Conservation (phyloP, 2,113 vertebrate species). For the Todiramphus chloris region DNA sequence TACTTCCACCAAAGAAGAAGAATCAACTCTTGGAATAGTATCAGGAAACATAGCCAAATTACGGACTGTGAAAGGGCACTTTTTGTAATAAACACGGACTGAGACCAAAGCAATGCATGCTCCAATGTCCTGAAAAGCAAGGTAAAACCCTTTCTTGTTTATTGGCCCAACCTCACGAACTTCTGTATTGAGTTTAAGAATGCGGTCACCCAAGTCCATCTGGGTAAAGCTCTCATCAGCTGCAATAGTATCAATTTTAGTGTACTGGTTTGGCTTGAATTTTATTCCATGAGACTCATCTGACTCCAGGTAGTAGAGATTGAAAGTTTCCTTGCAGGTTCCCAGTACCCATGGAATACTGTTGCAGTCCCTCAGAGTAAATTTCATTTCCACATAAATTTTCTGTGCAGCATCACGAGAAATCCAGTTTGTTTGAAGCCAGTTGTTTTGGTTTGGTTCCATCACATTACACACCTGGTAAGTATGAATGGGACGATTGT, state of each 20-base stretch:
- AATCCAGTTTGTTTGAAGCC: constrained; percentile 95
- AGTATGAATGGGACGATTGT: constrained; percentile 93
- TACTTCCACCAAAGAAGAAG: constrained; percentile 94
- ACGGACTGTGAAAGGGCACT: constrained; percentile 91
- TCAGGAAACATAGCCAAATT: constrained; percentile 94
- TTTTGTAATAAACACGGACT: constrained; percentile 93
- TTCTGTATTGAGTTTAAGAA: constrained; percentile 95
- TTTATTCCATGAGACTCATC: constrained; percentile 89
- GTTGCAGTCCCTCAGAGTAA: constrained; percentile 95
- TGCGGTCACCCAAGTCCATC: constrained; percentile 95
- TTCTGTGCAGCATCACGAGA: constrained; percentile 93
- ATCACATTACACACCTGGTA: constrained; percentile 97
- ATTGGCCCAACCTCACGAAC: constrained; percentile 93
- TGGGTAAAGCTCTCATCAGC: constrained; percentile 97
- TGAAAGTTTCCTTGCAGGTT: constrained; percentile 97
- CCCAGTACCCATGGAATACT: constrained; percentile 96
- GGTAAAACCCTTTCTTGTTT: constrained; percentile 90
- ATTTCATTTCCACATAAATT: constrained; percentile 94
- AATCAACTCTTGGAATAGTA: constrained; percentile 93
- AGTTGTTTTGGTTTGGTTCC: constrained; percentile 97
- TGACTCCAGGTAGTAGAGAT: constrained; percentile 91
- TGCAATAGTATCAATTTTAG: constrained; percentile 94
- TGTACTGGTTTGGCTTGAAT: constrained; percentile 88
- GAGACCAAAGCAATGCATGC: constrained; percentile 95
- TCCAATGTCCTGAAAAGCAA: constrained; percentile 96